Conservation (phyloP, 1,140 invertebrate species). For the Acromyrmex heyeri region DNA sequence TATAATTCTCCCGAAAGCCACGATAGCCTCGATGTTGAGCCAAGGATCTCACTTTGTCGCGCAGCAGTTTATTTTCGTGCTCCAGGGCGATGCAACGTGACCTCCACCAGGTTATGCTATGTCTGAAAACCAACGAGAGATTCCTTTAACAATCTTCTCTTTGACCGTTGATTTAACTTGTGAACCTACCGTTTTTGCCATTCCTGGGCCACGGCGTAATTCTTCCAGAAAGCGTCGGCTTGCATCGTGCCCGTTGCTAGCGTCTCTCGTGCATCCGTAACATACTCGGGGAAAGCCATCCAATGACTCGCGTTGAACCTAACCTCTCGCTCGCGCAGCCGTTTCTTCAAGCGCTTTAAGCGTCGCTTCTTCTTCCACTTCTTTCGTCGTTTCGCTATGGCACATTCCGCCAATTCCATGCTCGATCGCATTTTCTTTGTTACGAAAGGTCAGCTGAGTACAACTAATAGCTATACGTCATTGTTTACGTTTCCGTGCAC, state of each 20-base stretch:
- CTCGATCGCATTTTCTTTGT: background rate
- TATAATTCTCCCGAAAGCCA: background rate
- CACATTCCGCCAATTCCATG: constrained; percentile 76
- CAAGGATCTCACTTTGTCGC: constrained; percentile 83
- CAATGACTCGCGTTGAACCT: constrained; percentile 69
- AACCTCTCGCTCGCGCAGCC: constrained; percentile 79
- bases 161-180: background rate
- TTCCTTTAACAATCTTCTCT: background rate
- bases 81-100: constrained; percentile 89
- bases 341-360: constrained; percentile 48
- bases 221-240: constrained; percentile 84
- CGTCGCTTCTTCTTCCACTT: constrained; percentile 73
- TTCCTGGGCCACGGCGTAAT: constrained; percentile 82
- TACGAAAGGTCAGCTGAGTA: background rate
- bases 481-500: background rate
- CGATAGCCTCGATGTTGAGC: background rate
- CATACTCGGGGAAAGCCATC: constrained; percentile 40
- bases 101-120: constrained; percentile 89
- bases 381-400: constrained; percentile 70
- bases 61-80: constrained; percentile 89
- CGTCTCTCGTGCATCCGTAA: constrained; percentile 38
- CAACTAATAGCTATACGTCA: background rate
- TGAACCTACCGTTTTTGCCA: constrained; percentile 82
- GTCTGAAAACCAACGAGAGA: constrained; percentile 75
- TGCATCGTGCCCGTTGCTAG: constrained; percentile 72